Conservation (phyloP, 1,140 invertebrate species). For the Drosophila ficusphila region DNA sequence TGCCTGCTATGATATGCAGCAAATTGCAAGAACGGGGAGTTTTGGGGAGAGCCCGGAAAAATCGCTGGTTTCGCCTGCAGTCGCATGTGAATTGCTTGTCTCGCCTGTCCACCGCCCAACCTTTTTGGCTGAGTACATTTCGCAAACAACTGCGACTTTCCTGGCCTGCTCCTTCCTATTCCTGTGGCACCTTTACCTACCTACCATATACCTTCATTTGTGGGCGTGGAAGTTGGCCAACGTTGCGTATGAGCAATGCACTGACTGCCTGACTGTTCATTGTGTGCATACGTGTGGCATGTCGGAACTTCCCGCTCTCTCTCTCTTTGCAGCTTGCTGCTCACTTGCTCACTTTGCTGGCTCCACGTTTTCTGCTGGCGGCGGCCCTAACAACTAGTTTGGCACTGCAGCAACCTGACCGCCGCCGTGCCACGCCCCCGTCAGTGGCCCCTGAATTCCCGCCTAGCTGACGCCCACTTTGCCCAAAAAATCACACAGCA, state of each 20-base stretch:
- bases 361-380: constrained; percentile 47
- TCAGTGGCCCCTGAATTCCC: neutral
- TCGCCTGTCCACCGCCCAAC: constrained; percentile 44
- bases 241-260: constrained; percentile 75
- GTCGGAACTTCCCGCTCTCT: constrained; percentile 23
- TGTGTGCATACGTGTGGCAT: constrained; percentile 42
- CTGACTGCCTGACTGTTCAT: constrained; percentile 44
- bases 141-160: constrained; percentile 33
- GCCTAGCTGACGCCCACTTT: constrained; percentile 12
- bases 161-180: constrained; percentile 15
- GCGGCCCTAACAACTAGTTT: constrained; percentile 63
- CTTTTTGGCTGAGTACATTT: constrained; percentile 46
- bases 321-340: too few relatives aligned
- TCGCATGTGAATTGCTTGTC: constrained; percentile 78
- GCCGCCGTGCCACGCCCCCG: constrained; percentile 40
- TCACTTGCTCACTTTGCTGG: constrained; percentile 63
- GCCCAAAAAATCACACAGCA: constrained; percentile 74
- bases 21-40: constrained; percentile 57
- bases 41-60: constrained; percentile 1
- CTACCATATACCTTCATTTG: too few relatives aligned
- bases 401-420: constrained; percentile 54
- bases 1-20: constrained; percentile 62
- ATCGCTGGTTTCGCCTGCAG: constrained; percentile 34
- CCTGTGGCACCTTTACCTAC: constrained; percentile 5
- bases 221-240: constrained; percentile 62